These are phyloP conservation scores for Liposcelis brunnea DNA, from an alignment of 2,888 invertebrate species.

Conservation along the genomic window DNA sequence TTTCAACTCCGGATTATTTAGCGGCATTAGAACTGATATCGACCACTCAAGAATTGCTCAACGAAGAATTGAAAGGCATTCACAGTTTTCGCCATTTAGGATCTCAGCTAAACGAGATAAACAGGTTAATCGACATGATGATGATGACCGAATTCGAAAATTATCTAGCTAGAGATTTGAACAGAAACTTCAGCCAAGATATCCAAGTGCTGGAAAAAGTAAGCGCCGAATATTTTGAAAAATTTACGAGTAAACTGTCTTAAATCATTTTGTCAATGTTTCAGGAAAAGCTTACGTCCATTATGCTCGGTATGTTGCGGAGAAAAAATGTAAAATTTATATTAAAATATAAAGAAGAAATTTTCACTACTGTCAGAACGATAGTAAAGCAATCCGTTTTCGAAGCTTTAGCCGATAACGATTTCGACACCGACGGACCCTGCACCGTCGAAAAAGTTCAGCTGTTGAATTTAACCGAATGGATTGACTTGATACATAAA, in stretches of 20 bases:
- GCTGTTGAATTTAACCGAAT: conserved; percentile 45
- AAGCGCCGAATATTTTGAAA: conserved; percentile 16
- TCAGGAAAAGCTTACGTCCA: conserved; percentile 71
- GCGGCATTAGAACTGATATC: conserved; percentile 92
- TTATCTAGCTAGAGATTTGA: conserved; percentile 79
- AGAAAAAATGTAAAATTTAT: conserved; percentile 71
- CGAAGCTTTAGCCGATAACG: conserved; percentile 1
- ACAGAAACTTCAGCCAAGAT: conserved; percentile 51
- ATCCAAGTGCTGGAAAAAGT: conserved; percentile 46
- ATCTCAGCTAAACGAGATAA: conserved; percentile 89
- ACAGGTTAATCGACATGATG: conserved; percentile 92
- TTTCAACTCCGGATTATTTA: conserved; percentile 93
- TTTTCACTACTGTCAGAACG: conserved; percentile 72
- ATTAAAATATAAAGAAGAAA: conserved; percentile 72
- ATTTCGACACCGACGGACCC: neutral
- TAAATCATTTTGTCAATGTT: conserved; percentile 13
- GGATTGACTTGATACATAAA: conserved; percentile 46
- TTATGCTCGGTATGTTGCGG: conserved; percentile 77
- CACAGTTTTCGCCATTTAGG: conserved; percentile 90
- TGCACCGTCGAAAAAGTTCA: conserved; percentile 23
- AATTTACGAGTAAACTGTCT: too few relatives aligned
- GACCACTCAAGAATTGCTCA: conserved; percentile 86
- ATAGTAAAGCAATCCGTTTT: conserved; percentile 61
- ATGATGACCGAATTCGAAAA: conserved; percentile 85
- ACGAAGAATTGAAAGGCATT: conserved; percentile 77